These are phyloP conservation scores for Gila orcuttii DNA, from an alignment of 2,113 vertebrate genomes.

Conservation along the genomic window DNA sequence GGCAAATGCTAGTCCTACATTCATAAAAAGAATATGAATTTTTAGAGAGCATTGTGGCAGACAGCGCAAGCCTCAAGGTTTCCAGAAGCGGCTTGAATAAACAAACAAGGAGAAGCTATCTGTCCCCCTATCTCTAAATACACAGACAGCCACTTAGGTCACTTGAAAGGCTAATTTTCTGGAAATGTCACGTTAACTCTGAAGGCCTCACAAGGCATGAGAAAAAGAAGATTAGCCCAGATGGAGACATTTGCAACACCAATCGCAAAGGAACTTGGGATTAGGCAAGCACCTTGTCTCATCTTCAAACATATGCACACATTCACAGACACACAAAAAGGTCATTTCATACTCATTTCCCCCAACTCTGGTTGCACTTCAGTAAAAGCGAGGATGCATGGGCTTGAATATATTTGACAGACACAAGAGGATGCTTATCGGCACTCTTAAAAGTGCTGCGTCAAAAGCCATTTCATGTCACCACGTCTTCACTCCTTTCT, in stretches of 20 bases:
- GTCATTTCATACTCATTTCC: slow-evolving; percentile 89
- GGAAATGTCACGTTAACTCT: slow-evolving; percentile 94
- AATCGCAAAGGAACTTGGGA: slow-evolving; percentile 86
- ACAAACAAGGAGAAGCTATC: slow-evolving; percentile 74
- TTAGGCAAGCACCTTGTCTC: slow-evolving; percentile 91
- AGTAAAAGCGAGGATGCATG: slow-evolving; percentile 15
- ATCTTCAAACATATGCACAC: slow-evolving; percentile 80
- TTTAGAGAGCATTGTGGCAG: slow-evolving; percentile 28
- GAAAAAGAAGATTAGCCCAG: slow-evolving; percentile 91
- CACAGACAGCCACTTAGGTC: slow-evolving; percentile 80
- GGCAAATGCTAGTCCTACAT: slow-evolving; percentile 8
- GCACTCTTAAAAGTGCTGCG: slow-evolving; percentile 85
- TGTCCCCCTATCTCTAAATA: slow-evolving; percentile 79
- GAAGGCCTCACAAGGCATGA: slow-evolving; percentile 85
- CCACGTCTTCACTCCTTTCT: slow-evolving; percentile 80
- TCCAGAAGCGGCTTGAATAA: slow-evolving; percentile 54
- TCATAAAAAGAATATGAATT: slow-evolving; percentile 49
- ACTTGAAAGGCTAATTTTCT: slow-evolving; percentile 92
- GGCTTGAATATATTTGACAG: slow-evolving; percentile 69
- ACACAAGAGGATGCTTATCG: slow-evolving; percentile 75
- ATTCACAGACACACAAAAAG: slow-evolving; percentile 78
- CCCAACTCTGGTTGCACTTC: slow-evolving; percentile 70
- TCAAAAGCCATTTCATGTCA: slow-evolving; percentile 73
- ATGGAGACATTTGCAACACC: slow-evolving; percentile 93
- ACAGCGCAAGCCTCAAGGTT: slow-evolving; percentile 40